Conservation (phyloP, 1,140 invertebrate species). For the Panagrolaimus sp. region DNA sequence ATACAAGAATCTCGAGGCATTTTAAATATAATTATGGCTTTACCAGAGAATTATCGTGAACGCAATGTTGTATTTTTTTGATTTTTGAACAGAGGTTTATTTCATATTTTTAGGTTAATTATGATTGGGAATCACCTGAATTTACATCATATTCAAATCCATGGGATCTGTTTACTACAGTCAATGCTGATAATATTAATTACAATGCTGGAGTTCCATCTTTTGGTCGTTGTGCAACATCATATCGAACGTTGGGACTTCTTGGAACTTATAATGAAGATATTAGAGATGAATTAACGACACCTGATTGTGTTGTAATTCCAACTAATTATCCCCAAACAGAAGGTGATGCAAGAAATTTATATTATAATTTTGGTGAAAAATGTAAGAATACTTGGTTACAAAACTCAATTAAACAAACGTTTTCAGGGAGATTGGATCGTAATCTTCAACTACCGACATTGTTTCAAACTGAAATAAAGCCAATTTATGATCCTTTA, state of each 20-base stretch:
- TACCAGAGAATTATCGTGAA: slow-evolving; percentile 71
- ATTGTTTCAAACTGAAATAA: slow-evolving; percentile 30
- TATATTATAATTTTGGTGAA: slow-evolving; percentile 41
- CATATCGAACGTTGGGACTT: slow-evolving; percentile 68
- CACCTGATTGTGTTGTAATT: slow-evolving; percentile 65
- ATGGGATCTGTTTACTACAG: neutral
- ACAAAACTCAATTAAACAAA: neutral
- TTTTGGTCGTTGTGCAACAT: slow-evolving; percentile 17
- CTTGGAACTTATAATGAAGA: slow-evolving; percentile 86
- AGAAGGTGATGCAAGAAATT: slow-evolving; percentile 22
- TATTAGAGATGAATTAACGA: slow-evolving; percentile 72
- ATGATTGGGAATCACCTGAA: neutral
- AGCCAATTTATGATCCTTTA: slow-evolving; percentile 38
- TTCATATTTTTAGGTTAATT: neutral
- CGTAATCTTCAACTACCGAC: slow-evolving; percentile 28
- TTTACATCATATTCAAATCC: neutral
- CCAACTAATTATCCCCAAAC: slow-evolving; percentile 34
- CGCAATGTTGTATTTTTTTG: slow-evolving; percentile 19
- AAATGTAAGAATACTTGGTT: slow-evolving; percentile 31
- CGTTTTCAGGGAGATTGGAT: slow-evolving; percentile 38
- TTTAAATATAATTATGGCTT: slow-evolving; percentile 75
- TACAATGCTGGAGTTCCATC: slow-evolving; percentile 9
- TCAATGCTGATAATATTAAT: neutral
- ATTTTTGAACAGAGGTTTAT: slow-evolving; percentile 45
- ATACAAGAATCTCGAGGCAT: slow-evolving; percentile 80